Evolutionary conservation across 1,140 invertebrate species (phyloP), one percentile per base, ranked within the genome.

Genomic region (Drosophila navojoa): DNA sequence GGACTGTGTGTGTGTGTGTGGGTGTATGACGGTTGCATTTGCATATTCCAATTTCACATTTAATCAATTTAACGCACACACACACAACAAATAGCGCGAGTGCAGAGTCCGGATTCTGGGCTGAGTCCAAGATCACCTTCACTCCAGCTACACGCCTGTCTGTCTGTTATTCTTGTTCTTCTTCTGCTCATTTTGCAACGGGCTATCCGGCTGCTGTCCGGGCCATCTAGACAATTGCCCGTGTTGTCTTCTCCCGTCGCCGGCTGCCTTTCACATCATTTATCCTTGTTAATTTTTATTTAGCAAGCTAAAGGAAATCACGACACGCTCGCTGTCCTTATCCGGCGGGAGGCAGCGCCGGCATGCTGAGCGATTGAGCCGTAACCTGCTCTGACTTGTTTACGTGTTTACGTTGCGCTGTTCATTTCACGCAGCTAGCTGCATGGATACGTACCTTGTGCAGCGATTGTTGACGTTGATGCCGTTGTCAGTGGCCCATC

Each of bases 261-360:
- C 69, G 47, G 32, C 68, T 80, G 68, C 66, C 72, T 67, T 66
- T 67, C 50, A 70, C 81, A 85, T 85, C 81, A 85, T 85, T 85
- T 85, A 85, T 85, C 81, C 81, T 85, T 85, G 81, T 85, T 85
- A 80, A 80, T 85, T 85, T 85, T 85, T 85, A 80, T 85, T 85
- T 80, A 85, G 81, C 61, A 66, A 61, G 64, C 63, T 63, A 52
- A 61, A 49, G 53, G 57, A 76, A 80, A 60, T 75, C 81, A 66
- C 57, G 19, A 54, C 53, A 57, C 50, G 58, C 57, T 61, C 25
- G 19, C 53, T 53, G 42, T 15, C 53, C 59, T 25, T 29, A 38
- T 58, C 53, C 63, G 55, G 29, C 44, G 55, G 16, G 6, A 16
- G 6, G n/a, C 15, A 19, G 19, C 19, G 19, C 19, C 19, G n/a